Evolutionary conservation across 2,113 vertebrate genomes (phyloP).

Genomic region (Tupaia tana): DNA sequence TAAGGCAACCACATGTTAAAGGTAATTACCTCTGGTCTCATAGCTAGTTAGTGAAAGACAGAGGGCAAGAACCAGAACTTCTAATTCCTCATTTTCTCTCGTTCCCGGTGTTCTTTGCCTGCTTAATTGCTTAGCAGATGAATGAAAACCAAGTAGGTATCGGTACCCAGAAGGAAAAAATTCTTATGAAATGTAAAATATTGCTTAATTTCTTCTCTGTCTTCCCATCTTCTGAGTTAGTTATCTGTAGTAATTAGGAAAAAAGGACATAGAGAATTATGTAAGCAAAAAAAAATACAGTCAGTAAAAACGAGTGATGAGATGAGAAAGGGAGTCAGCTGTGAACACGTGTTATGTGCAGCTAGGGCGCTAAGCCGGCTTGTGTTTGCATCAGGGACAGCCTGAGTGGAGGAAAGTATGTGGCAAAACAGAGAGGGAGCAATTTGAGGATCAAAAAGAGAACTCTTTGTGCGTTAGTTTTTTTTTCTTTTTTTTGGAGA

Average conservation of each 20-base stretch:
- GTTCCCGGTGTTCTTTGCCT: background rate
- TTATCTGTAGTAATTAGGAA: background rate
- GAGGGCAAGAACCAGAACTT: background rate
- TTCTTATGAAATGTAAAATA: background rate
- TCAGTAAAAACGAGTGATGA: background rate
- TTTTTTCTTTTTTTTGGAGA: too few relatives aligned
- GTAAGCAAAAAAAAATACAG: background rate
- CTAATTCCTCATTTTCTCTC: background rate
- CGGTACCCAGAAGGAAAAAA: background rate
- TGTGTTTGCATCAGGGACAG: background rate
- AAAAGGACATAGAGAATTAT: background rate
- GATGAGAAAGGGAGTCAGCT: background rate
- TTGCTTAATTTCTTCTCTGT: background rate
- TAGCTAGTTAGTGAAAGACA: conserved; percentile 11
- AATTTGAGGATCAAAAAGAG: background rate
- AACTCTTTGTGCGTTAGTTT: background rate
- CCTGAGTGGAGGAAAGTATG: background rate
- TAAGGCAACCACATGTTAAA: background rate
- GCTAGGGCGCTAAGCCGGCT: background rate
- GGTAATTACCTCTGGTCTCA: background rate
- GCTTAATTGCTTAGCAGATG: background rate
- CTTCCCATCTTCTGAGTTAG: background rate
- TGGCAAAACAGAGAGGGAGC: background rate
- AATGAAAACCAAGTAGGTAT: background rate
- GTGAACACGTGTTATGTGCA: background rate